Evolutionary conservation across 2,797 vertebrate genomes (phyloP).

Genomic region (Chloroceryle amazona): DNA sequence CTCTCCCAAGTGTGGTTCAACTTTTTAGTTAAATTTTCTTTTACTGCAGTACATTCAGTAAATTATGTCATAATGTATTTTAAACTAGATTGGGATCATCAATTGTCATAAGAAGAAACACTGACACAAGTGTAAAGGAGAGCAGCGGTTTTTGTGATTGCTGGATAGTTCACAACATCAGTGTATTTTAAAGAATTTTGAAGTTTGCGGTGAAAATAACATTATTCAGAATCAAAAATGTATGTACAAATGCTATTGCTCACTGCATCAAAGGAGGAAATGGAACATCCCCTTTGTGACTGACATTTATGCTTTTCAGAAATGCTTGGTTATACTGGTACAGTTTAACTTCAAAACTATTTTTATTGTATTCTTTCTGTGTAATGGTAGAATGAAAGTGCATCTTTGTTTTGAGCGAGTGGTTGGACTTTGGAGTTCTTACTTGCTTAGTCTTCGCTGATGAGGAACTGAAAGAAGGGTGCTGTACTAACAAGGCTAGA

Average conservation of each 20-base stretch:
- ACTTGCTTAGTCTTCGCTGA: not conserved
- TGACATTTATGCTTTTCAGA: not conserved
- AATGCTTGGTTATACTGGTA: not conserved
- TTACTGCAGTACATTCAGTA: not conserved
- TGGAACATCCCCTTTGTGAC: not conserved
- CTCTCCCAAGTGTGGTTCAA: not conserved
- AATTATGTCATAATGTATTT: not conserved
- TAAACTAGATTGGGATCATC: not conserved
- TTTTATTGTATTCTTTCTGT: not conserved
- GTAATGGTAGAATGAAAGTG: not conserved
- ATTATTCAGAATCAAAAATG: not conserved
- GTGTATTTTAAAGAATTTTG: not conserved
- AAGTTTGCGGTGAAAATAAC: not conserved
- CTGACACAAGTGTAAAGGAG: not conserved
- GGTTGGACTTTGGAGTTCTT: not conserved
- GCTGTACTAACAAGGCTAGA: not conserved
- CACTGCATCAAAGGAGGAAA: not conserved
- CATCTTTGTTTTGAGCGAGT: not conserved
- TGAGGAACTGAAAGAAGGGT: not conserved
- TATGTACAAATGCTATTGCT: not conserved
- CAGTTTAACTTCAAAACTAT: not conserved
- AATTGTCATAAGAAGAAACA: slow-evolving; percentile 3
- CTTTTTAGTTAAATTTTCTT: slow-evolving; percentile 1
- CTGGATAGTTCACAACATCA: not conserved
- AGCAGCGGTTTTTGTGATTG: not conserved